Conservation (phyloP, 1,140 invertebrate species). For the Pseudomyrmex pallidus region DNA sequence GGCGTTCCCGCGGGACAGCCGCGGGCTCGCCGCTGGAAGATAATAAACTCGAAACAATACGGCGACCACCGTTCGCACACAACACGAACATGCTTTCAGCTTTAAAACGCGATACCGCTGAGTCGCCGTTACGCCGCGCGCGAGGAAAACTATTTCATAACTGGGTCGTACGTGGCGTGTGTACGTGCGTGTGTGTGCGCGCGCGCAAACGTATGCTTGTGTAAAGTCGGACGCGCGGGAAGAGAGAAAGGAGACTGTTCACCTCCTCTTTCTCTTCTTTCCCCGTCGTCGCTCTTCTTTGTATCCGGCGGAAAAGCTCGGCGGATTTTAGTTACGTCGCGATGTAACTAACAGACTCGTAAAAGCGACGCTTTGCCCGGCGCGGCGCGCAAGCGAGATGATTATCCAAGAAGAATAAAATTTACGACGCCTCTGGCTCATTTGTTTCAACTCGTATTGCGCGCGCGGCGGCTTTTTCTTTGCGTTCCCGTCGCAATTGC, state of each 20-base stretch:
- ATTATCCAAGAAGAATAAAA: conserved; percentile 37
- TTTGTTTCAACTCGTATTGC: conserved; percentile 6
- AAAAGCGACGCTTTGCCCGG: conserved; percentile 21
- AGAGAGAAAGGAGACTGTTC: conserved; percentile 39
- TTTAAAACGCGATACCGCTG: conserved; percentile 78
- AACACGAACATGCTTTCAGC: conserved; percentile 83
- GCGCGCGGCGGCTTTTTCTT: not conserved
- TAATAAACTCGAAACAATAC: conserved; percentile 75
- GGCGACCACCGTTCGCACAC: conserved; percentile 61
- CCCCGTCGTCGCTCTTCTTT: conserved; percentile 11
- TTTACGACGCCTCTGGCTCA: not conserved
- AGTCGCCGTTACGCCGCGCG: conserved; percentile 64
- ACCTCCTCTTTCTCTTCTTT: not conserved
- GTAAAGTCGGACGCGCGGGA: not conserved
- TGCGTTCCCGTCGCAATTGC: not conserved
- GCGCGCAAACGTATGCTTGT: not conserved
- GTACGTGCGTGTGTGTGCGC: not conserved
- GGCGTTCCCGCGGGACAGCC: conserved; percentile 41
- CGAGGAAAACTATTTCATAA: conserved; percentile 73
- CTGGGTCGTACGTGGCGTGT: conserved; percentile 64
- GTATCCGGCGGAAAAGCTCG: conserved; percentile 36
- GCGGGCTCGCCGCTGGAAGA: conserved; percentile 45
- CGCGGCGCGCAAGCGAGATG: not conserved
- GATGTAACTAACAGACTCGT: conserved; percentile 17
- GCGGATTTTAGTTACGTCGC: conserved; percentile 40